Evolutionary conservation across 2,113 vertebrate genomes (phyloP), one percentile per base, ranked within the genome.

Genomic region (Pangasianodon gigas): DNA sequence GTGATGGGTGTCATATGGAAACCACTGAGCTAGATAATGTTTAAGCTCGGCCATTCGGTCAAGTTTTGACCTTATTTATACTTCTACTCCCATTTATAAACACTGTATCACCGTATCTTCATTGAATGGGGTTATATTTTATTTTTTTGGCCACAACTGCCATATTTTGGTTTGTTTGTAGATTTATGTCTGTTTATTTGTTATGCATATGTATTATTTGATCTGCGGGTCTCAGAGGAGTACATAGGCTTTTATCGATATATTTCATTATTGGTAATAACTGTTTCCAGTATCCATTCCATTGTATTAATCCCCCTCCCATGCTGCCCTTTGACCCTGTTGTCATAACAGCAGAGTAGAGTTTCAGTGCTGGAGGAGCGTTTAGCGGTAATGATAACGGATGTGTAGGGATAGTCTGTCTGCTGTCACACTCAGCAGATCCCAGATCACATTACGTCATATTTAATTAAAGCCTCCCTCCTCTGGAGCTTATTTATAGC

Each of bases 381-480:
- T 91, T 91, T 91, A 89, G 84, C 77, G 37, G 29, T 89, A 91
- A 91, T 54, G 90, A 90, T 92, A 90, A 92, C 51, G 54, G 62
- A 88, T 89, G 84, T 80, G 81, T 62, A 79, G 58, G 60, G 51
- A 74, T 52, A 16, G 67, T 75, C 81, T 86, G 87, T 90, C 91
- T 82, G 52, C 86, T 48, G 60, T 91, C 71, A 79, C 52, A 87
- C 71, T 87, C 86, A 87, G 92, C 91, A 85, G 90, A 90, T 93
- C 91, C 88, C 87, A 89, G 94, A 90, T 84, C 58, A 77, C 90
- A 85, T 95, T 91, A 94, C 93, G 88, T 94, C 92, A 93, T 90
- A 88, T 91, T 94, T 89, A 91, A 92, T 91, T 91, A 91, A 94
- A 92, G 91, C 46, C 32, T 86, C 87, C 83, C 93, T 89, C 89